Base-by-base conservation (phyloP, 2,888 invertebrate species). In the Caenorhabditis drosophilae region DNA sequence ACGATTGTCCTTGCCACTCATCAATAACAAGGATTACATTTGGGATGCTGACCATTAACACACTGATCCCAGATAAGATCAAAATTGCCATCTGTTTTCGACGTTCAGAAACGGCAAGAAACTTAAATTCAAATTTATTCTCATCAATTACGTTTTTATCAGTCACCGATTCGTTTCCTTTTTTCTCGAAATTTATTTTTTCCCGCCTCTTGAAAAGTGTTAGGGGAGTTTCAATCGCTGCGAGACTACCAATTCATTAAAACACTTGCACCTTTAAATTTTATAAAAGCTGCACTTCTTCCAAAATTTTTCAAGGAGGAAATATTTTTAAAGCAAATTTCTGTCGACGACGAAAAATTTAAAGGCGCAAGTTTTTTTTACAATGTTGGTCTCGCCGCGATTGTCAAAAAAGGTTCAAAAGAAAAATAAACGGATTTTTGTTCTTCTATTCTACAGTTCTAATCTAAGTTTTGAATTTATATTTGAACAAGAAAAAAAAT, bases 21-120 rank as follows among this genome's bases (percentile, higher is more conserved):
- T 73, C 68, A 34, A 66, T 48, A 27, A 73, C 67, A 3, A 73
- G 57, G n/a, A 71, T 56, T 36, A 63, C 46, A 45, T 73, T 73
- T 12, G 73, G 73, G 44, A 69, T 56, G 26, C 68, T 63, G 31
- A 73, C 70, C 54, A 73, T 60, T 9, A 73, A 46, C 1, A 73
- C 73, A 31, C 58, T 69, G 23, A 64, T 55, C 16, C 67, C 67
- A 26, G 67, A 68, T 16, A 73, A 46, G 23, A 57, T 53, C 25
- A 70, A 59, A 27, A 71, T 60, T 9, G 68, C 58, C 50, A 64
- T 53, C 25, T 73, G 70, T 34, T 68, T 62, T 20, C 67, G 51
- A 27, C 55, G 56, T 49, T 73, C 73, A 16, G 56, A 38, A 44
- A 45, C 45, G 25, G 61, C 62, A 20, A 67, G 50, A 23, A 63